Base-by-base conservation (phyloP, 2,888 invertebrate species). In the Ophion obscuratus region DNA sequence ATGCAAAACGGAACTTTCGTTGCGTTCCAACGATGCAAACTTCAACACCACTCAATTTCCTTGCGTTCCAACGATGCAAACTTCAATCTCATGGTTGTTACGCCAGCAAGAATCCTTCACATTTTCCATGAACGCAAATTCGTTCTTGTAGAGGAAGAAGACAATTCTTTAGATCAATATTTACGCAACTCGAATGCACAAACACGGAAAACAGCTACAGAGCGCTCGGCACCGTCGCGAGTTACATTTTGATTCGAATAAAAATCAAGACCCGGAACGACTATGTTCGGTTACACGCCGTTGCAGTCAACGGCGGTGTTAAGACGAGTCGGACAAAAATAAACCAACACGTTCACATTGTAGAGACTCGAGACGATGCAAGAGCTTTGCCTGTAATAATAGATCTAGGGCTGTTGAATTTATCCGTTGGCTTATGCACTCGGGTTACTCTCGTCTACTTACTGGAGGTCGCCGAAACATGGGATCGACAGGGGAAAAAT, bases 361-460 rank as follows among this genome's bases (percentile, higher is more conserved):
- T 10, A 10, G 27, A 85, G 24, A 86, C 71, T 61, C 57, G 24
- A 81, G 62, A 61, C 70, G 53, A 64, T 36, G 78, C 67, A 24
- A 44, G 31, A 44, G 66, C 53, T 59, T 76, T n/a, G 68, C 66
- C 6, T 79, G 76, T 70, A 83, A 84, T 87, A 78, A 87, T 86
- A 87, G 84, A 79, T 66, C 73, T 53, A 27, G 57, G 66, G 24
- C 20, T n/a, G 11, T 76, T 71, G 11, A 47, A 68, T 67, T 17
- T 57, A n/a, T 64, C 9, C 31, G 47, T 11, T 53, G 5, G 53
- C 53, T 53, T 53, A 17, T 53, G 53, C 17, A 14, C 53, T 14
- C 17, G 17, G 53, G 17, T 53, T 17, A 53, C 53, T 17, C n/a
- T 57, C 14, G 14, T 20, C 20, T 68, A 66, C 53, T 71, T n/a